Conservation (phyloP, 2,113 vertebrate genomes). For the Corydoras maculifer region DNA sequence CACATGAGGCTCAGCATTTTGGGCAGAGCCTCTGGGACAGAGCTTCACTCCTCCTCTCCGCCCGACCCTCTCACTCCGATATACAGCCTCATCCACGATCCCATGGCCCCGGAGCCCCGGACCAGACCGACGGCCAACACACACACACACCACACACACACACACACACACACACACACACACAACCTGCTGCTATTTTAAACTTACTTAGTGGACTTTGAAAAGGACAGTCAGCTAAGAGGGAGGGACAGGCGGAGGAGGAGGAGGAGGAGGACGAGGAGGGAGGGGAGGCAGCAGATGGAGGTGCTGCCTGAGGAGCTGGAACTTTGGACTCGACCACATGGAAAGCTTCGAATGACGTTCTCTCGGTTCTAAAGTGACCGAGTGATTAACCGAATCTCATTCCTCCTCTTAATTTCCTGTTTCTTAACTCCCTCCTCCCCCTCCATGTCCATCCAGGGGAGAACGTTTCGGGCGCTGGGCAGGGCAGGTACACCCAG, state of each 20-base stretch:
- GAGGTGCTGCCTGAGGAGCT: background rate
- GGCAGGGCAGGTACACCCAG: no score
- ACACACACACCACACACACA: constrained; percentile 40
- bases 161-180: constrained; percentile 17
- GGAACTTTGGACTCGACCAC: background rate
- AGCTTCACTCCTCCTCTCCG: constrained; percentile 32
- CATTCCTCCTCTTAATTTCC: no score
- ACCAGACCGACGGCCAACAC: constrained; percentile 19
- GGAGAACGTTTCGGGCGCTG: no score
- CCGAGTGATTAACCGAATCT: no score
- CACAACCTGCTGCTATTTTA: constrained; percentile 70
- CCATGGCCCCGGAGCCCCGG: constrained; percentile 51
- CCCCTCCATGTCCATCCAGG: no score
- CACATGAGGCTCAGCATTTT: constrained; percentile 76
- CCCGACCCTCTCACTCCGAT: constrained; percentile 54
- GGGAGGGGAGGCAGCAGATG: background rate
- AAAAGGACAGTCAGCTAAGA: constrained; percentile 30
- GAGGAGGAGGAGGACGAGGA: background rate
- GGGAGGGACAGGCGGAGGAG: background rate
- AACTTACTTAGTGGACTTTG: constrained; percentile 63
- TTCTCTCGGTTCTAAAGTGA: no score
- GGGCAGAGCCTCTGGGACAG: constrained; percentile 47
- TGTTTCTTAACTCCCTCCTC: no score
- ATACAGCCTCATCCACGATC: constrained; percentile 40
- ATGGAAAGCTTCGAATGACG: no score